Base-by-base conservation (phyloP, 2,888 invertebrate genomes). In the Cryptocephalus primarius region DNA sequence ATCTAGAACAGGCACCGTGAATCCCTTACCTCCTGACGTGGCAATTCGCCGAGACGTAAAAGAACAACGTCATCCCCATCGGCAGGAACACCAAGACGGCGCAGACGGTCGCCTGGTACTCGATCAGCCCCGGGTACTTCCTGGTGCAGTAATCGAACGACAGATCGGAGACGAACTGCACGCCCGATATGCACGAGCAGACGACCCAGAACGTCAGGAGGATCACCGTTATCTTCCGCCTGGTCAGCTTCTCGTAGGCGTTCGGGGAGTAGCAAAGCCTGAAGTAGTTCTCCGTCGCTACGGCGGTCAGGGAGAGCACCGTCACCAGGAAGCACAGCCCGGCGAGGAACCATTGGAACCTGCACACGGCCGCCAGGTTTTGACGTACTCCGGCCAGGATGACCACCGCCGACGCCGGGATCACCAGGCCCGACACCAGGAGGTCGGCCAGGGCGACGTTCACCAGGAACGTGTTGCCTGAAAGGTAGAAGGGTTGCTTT, bases 381-480 rank as follows among this genome's bases (percentile, higher is more conserved):
- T 80, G 78, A 47, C 74, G 73, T 9, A 75, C 63, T 1, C 80
- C 82, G 0, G 85, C 82, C 11, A 87, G 69, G 34, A 87, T 75
- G 0, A 83, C 79, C 6, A 85, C 79, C 0, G 80, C 79, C 0
- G 83, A 79, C 0, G 80, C 75, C 0, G 86, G 85, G 56, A 87
- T 77, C 36, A 86, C 80, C 9, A 79, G 62, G 1, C 79, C 77
- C 0, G 85, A 83, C 9, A 87, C 75, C 12, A 86, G 66, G 42
- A 87, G 68, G 60, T 88, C 88, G 1, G 85, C 79, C 44, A 87
- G 58, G 0, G 86, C 86, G 22, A 83, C 75, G 68, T 80, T 82
- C 50, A 80, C 83, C 52, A 83, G 70, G 64, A 81, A 82, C 32
- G 81, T 76, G 66, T 83, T 83, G 43, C 83, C 83, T 82, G 72